Evolutionary conservation across 2,797 vertebrate genomes (phyloP), one percentile per base, ranked within the genome.

Genomic region (Triplophysa bombifrons): DNA sequence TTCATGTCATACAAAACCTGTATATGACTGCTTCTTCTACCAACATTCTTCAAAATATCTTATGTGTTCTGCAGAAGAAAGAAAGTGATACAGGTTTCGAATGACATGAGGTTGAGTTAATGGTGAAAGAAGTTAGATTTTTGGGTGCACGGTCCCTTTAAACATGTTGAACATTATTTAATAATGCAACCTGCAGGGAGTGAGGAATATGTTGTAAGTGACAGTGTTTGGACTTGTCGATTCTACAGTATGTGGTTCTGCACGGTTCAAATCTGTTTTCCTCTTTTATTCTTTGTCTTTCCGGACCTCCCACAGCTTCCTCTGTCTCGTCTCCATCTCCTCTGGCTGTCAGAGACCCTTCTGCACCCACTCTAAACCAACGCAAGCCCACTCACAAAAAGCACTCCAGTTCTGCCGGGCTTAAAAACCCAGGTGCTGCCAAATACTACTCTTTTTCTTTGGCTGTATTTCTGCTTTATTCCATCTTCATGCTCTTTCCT

Each of bases 401-500:
- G 85, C 66, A 61, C n/a, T 75, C 84, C 38, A 84, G 75, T 72
- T 78, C 85, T 20, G 68, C 83, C 69, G 87, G 85, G 73, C 85
- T 67, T 83, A 90, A 89, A 83, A 87, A 80, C 85, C 77, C 88
- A 91, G 90, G 89, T 92, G 85, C 85, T 84, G 76, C 68, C 75
- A 60, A 7, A 70, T 25, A 55, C 38, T 16, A 20, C 12, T 56
- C 19, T 27, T 48, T 27, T 58, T 46, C 25, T 6, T 63, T 79
- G 27, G 78, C 68, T 79, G 44, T 34, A 8, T 46, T 72, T 80
- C 50, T 63, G 73, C 27, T 58, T 81, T 60, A 58, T 16, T 60
- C 12, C 53, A 53, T 25, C 44, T 22, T 20, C 12, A 20, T 13
- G 14, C 41, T 67, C 34, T 46, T 46, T 38, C 14, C 20, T 8